Evolutionary conservation across 2,113 vertebrate species (phyloP), one percentile per base, ranked within the genome.

Genomic region (Motacilla tschutschensis): DNA sequence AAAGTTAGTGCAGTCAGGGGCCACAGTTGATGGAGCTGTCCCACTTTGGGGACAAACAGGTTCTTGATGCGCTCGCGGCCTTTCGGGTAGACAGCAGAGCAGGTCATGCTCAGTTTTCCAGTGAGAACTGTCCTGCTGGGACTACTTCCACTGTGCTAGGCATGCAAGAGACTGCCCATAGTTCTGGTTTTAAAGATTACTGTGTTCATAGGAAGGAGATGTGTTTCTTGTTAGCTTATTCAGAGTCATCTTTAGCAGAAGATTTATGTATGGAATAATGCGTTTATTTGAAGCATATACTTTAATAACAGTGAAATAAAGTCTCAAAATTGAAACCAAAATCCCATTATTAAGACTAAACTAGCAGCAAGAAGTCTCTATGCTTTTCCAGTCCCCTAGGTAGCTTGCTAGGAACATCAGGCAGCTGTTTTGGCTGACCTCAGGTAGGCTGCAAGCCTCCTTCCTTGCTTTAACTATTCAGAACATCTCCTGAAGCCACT

Each of bases 21-120:
- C 17, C 36, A 47, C 3, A 20, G 43, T 0, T 4, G 6, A 62
- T 14, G 24, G 21, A 66, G 51, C 48, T 81, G 41, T 55, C 58
- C 25, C 3, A 1, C 55, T 72, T 2, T 1, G 3, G 66, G 54
- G 28, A 28, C 22, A 69, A 77, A 46, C 0, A 5, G 17, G 19
- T 40, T 9, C n/a, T 58, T 2, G 0, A 24, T 53, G 57, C n/a
- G 46, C 28, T 50, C 1, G 4, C 78, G 54, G 41, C 28, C 18
- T 62, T 64, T 59, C 76, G 17, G 36, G 24, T 33, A 48, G 31
- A 29, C 7, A 48, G 21, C 29, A 63, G 31, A 29, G 8, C n/a
- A 25, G 15, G 38, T 46, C 35, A 69, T 5, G 35, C 11, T 22
- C 46, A 43, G 62, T 79, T 62, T 79, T 20, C 59, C 59, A 44